Percentiles rank a stretch among this genome's conserved stretches.
phyloP scores from a whole-genome alignment of 2,888 invertebrate species.

The Pyrocoelia pectoralis region DNA sequence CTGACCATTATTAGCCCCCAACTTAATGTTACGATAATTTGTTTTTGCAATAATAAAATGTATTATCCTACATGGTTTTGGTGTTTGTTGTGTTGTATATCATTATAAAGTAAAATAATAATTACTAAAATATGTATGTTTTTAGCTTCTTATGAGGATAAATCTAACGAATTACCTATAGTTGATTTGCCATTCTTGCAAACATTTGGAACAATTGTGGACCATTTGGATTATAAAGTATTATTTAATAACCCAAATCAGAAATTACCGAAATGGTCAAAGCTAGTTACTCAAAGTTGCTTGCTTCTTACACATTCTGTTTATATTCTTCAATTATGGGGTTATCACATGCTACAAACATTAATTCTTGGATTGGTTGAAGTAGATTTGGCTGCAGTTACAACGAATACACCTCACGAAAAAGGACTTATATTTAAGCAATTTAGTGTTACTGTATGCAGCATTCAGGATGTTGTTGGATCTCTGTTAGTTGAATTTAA shows the following conservation, averaged over 20 bases:
- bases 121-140: too few relatives aligned
- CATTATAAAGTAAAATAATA: too few relatives aligned
- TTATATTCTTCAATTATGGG: conserved; percentile 61
- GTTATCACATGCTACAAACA: conserved; percentile 59
- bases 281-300: conserved; percentile 56
- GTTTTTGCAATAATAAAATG: too few relatives aligned
- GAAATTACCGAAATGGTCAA: conserved; percentile 53
- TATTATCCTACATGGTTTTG: too few relatives aligned
- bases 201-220: conserved; percentile 48
- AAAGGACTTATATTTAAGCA: conserved; percentile 59
- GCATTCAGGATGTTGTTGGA: conserved; percentile 62
- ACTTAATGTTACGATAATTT: too few relatives aligned
- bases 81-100: too few relatives aligned
- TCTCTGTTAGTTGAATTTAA: conserved; percentile 63
- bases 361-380: conserved; percentile 60
- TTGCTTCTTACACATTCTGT: conserved; percentile 57
- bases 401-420: conserved; percentile 57
- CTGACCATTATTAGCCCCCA: too few relatives aligned
- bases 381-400: conserved; percentile 58
- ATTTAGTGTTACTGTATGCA: conserved; percentile 55
- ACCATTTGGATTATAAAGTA: conserved; percentile 41
- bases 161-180: conserved; percentile 31
- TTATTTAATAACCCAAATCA: conserved; percentile 33
- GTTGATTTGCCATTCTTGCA: conserved; percentile 49
- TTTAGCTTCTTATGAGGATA: conserved; percentile 45